phyloP scores from a whole-genome alignment of 2,797 vertebrate genomes.

The Anguilla marmorata region DNA sequence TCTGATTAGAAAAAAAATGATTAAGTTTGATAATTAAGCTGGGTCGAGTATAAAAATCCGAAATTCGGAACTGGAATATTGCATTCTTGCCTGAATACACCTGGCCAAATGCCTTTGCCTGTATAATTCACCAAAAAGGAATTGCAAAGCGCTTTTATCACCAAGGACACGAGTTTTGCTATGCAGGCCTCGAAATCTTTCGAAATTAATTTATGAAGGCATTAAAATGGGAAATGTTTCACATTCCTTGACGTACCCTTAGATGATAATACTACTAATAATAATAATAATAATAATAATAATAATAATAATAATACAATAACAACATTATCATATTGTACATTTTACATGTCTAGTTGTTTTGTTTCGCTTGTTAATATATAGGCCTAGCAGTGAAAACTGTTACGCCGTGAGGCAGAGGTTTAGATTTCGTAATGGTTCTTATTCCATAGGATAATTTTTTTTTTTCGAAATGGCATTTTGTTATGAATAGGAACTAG shows the following conservation, averaged over 20 bases:
- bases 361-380: background rate
- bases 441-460: background rate
- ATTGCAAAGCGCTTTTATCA: constrained; percentile 1
- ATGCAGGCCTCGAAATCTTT: constrained; percentile 25
- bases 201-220: constrained; percentile 14
- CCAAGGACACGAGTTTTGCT: constrained; percentile 9
- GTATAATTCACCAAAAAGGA: background rate
- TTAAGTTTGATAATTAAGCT: background rate
- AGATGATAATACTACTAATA: background rate
- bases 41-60: background rate
- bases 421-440: background rate
- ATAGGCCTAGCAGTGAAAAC: background rate
- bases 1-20: background rate
- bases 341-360: background rate
- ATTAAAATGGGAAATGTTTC: constrained; percentile 17
- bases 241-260: background rate
- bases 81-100: constrained; percentile 7
- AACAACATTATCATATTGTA: background rate
- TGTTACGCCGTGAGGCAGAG: background rate
- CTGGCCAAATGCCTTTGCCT: background rate
- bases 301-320: background rate
- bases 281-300: constrained; percentile 9
- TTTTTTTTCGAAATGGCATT: background rate
- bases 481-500: background rate
- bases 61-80: background rate